Conservation (phyloP, 1,140 invertebrate genomes). For the Asbolus verrucosus region DNA sequence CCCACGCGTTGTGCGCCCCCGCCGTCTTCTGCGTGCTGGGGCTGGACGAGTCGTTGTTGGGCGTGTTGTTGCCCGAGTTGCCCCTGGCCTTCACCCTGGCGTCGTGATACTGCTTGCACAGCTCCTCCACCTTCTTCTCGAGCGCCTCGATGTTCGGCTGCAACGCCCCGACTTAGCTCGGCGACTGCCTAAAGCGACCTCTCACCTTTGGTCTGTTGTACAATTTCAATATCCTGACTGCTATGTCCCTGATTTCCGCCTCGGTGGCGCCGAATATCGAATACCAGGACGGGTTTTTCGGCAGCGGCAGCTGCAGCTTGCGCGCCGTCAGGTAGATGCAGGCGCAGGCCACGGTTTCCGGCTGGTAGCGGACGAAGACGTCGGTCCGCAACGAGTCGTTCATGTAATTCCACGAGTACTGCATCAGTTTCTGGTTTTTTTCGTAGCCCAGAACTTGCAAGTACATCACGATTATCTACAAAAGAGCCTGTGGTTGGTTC, state of each 20-base stretch:
- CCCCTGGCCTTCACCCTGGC: conserved; percentile 76
- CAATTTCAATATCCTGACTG: conserved; percentile 83
- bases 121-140: conserved; percentile 80
- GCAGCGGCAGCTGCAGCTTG: conserved; percentile 86
- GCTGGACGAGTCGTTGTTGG: conserved; percentile 68
- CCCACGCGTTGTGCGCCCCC: conserved; percentile 74
- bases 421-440: conserved; percentile 87
- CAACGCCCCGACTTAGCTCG: conserved; percentile 51
- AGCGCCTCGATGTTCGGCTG: conserved; percentile 80
- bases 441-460: conserved; percentile 90
- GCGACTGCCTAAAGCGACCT: neutral
- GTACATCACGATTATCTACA: conserved; percentile 92
- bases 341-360: conserved; percentile 98
- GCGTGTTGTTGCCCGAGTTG: conserved; percentile 70
- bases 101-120: conserved; percentile 81
- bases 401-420: conserved; percentile 99
- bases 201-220: conserved; percentile 84
- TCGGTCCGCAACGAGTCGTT: conserved; percentile 98
- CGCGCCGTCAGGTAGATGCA: conserved; percentile 96
- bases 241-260: conserved; percentile 87
- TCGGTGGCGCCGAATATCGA: conserved; percentile 86
- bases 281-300: conserved; percentile 91
- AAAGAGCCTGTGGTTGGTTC: too few relatives aligned
- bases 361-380: conserved; percentile 95
- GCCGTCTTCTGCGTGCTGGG: conserved; percentile 62